A percentile compares a stretch with the other conserved stretches of the same genome.
phyloP scores from a whole-genome alignment of 2,113 vertebrate species.

The Lathamus discolor region DNA sequence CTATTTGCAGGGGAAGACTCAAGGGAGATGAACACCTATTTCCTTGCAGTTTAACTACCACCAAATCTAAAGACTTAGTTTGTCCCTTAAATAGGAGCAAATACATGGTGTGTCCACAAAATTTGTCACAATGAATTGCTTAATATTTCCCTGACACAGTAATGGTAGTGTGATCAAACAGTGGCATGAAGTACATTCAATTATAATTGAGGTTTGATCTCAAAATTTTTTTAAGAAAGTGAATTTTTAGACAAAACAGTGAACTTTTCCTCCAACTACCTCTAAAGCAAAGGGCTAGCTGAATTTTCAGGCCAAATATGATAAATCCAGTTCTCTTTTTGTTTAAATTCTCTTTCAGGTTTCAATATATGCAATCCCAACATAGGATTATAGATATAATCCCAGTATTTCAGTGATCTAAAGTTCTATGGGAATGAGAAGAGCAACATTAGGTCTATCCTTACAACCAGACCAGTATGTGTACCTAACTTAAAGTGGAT shows the following conservation, averaged over 20 bases:
- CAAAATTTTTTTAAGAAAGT: background rate
- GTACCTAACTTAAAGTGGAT: background rate
- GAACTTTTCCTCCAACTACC: background rate
- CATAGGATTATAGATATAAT: background rate
- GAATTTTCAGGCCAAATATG: background rate
- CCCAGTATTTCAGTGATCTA: background rate
- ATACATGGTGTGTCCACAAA: background rate
- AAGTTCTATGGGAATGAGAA: background rate
- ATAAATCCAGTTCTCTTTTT: background rate
- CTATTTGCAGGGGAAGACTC: slow-evolving; percentile 27
- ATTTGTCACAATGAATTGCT: background rate
- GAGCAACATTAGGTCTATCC: background rate
- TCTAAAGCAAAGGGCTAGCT: background rate
- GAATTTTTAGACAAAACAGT: background rate
- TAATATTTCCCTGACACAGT: background rate
- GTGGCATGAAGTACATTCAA: background rate
- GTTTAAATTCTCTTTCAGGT: background rate
- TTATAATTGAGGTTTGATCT: background rate
- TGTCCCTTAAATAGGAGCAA: slow-evolving; percentile 7
- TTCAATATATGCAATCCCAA: background rate
- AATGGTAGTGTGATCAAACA: background rate
- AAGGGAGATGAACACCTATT: background rate
- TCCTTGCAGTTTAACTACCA: background rate
- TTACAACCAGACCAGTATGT: background rate
- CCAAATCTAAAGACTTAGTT: background rate